These are phyloP conservation scores for Vanessa atalanta DNA, from an alignment of 1,140 invertebrate species.

Conservation along the genomic window DNA sequence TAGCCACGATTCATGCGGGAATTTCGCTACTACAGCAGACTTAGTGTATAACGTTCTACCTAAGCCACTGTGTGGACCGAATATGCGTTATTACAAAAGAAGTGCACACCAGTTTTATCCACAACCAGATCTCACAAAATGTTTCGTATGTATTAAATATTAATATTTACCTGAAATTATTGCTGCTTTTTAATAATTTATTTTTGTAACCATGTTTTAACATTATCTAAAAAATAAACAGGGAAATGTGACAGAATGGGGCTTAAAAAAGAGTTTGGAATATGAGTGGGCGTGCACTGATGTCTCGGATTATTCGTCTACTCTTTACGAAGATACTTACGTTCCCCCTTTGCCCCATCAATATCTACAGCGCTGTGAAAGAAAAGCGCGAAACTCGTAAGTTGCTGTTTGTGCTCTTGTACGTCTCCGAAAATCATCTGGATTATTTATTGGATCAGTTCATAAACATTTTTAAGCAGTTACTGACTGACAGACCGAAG, in stretches of 20 bases:
- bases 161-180: not conserved
- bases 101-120: conserved; percentile 66
- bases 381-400: conserved; percentile 67
- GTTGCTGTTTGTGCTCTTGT: conserved; percentile 30
- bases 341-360: conserved; percentile 57
- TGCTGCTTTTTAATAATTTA: not conserved
- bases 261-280: conserved; percentile 55
- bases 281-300: conserved; percentile 70
- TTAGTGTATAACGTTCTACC: conserved; percentile 71
- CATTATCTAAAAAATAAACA: conserved; percentile 22
- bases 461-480: too few relatives aligned
- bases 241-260: conserved; percentile 74
- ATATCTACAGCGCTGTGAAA: conserved; percentile 58
- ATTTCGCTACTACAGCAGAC: conserved; percentile 64
- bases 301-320: conserved; percentile 63
- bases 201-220: not conserved
- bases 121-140: conserved; percentile 69
- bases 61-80: conserved; percentile 67
- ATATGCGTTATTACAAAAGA: conserved; percentile 60
- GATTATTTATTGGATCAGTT: too few relatives aligned
- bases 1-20: conserved; percentile 62
- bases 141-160: conserved; percentile 57
- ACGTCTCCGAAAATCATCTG: not conserved
- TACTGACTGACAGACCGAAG: too few relatives aligned
- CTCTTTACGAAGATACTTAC: conserved; percentile 64